Conservation (phyloP, 2,113 vertebrate species). For the Pongo pygmaeus region DNA sequence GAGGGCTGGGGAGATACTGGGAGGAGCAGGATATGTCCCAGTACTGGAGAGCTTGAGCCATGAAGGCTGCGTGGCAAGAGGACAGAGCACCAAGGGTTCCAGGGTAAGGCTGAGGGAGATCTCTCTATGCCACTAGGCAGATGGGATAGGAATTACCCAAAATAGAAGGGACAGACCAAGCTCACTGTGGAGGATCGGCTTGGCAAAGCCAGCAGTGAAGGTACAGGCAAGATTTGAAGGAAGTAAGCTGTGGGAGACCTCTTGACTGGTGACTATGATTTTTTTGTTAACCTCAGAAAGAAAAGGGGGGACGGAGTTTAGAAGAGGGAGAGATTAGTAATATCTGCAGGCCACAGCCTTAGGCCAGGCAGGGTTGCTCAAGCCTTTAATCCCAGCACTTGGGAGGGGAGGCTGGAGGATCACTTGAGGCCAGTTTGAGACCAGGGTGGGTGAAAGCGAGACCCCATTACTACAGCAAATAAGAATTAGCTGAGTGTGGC, state of each 20-base stretch:
- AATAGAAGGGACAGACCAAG: no score
- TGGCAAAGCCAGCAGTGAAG: background rate
- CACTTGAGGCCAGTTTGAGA: no score
- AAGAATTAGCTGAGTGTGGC: no score
- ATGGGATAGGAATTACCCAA: background rate
- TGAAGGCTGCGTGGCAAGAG: background rate
- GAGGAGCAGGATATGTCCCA: background rate
- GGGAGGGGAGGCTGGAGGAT: no score
- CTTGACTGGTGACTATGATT: background rate
- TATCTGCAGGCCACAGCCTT: no score
- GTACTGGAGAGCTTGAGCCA: rapidly evolving
- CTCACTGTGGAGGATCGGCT: background rate
- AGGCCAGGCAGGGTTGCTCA: no score
- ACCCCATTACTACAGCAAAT: no score
- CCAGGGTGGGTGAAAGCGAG: no score
- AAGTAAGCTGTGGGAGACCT: background rate
- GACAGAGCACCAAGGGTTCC: background rate
- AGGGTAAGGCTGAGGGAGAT: background rate
- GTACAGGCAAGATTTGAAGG: background rate
- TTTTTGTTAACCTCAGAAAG: background rate
- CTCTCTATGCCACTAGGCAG: background rate
- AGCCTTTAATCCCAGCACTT: no score
- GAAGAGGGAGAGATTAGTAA: background rate
- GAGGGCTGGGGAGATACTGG: background rate
- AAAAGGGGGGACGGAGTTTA: background rate